Percentiles rank a stretch among this genome's conserved stretches.
Evolutionary conservation across 2,888 invertebrate genomes (phyloP).

Genomic region (Watsonalla cultraria): DNA sequence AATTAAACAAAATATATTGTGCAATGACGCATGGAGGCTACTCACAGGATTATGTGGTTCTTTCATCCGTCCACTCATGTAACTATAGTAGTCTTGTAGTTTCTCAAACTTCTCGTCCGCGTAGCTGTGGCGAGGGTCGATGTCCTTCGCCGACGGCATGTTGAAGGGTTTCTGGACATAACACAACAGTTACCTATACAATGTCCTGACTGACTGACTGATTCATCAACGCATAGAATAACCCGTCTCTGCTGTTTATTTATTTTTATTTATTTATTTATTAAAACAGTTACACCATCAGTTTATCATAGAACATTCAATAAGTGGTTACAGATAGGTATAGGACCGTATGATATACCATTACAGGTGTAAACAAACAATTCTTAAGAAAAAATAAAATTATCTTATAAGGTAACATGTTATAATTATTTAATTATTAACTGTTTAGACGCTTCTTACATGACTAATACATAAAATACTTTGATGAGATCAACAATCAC

Average conservation of each 20-base stretch:
- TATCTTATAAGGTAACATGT: too few relatives aligned
- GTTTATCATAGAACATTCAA: too few relatives aligned
- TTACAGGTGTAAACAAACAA: too few relatives aligned
- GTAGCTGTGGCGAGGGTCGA: conserved; percentile 55
- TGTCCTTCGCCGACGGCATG: conserved; percentile 47
- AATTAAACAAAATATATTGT: neutral
- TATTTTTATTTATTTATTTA: too few relatives aligned
- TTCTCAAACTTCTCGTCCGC: conserved; percentile 64
- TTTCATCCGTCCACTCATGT: conserved; percentile 57
- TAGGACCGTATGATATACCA: too few relatives aligned
- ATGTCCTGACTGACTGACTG: neutral
- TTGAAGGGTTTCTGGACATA: conserved; percentile 59
- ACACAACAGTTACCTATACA: neutral
- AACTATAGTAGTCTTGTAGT: conserved; percentile 58
- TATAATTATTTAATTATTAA: too few relatives aligned
- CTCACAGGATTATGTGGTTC: conserved; percentile 67
- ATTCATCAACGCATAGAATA: neutral
- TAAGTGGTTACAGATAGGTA: too few relatives aligned
- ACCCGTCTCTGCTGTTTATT: conserved; percentile 62
- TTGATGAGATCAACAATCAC: too few relatives aligned
- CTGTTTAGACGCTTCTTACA: too few relatives aligned
- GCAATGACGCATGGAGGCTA: neutral
- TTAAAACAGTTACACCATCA: too few relatives aligned
- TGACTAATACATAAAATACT: too few relatives aligned
- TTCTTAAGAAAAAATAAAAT: too few relatives aligned